These are phyloP conservation scores for Leuciscus idus DNA, from an alignment of 2,113 vertebrate genomes.

Conservation along the genomic window DNA sequence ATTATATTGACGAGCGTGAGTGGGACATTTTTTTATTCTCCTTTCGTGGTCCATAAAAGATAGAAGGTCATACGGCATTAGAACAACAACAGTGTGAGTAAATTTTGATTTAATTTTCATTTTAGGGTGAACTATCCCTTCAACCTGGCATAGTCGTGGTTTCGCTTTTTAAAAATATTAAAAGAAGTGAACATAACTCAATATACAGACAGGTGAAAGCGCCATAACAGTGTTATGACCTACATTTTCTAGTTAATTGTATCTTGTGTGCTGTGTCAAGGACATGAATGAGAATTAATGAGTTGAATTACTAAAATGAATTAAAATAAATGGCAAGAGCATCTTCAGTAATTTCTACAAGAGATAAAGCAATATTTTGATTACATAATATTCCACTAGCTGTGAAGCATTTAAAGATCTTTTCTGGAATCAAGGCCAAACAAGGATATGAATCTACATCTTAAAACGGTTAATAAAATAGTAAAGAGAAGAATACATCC, in stretches of 20 bases:
- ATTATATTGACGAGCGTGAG: too few relatives aligned
- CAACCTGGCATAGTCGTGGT: too few relatives aligned
- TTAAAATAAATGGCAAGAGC: constrained; percentile 13
- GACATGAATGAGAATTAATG: constrained; percentile 6
- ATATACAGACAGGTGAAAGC: background rate
- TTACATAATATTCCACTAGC: background rate
- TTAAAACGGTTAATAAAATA: background rate
- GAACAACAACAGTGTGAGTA: too few relatives aligned
- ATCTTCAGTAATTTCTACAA: background rate
- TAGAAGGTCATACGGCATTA: too few relatives aligned
- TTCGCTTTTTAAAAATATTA: background rate
- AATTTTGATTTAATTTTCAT: too few relatives aligned
- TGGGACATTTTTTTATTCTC: too few relatives aligned
- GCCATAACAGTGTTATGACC: background rate
- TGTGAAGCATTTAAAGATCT: background rate
- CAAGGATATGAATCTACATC: background rate
- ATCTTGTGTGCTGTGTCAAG: background rate
- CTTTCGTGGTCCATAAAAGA: too few relatives aligned
- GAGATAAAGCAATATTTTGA: background rate
- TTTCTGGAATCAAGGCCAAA: background rate
- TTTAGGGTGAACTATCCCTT: too few relatives aligned
- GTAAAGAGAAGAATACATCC: constrained; percentile 1
- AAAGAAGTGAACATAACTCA: constrained; percentile 8
- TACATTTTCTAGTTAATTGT: background rate
- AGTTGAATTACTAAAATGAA: background rate